These are phyloP conservation scores for Leucopternis melanops DNA, from an alignment of 2,113 vertebrate genomes.

Conservation along the genomic window DNA sequence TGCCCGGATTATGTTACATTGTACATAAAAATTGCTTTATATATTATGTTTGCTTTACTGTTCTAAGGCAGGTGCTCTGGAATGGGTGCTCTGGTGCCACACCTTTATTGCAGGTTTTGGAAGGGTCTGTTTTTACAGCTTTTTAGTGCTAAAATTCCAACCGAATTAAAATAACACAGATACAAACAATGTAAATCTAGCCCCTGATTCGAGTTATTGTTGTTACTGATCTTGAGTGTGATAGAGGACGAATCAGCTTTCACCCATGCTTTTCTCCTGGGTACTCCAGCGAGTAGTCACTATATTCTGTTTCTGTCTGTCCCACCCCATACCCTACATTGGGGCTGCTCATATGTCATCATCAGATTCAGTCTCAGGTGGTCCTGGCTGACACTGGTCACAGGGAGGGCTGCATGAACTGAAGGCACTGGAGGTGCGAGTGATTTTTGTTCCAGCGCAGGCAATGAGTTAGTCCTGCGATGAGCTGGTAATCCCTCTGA, in stretches of 20 bases:
- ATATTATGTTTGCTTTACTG: neutral
- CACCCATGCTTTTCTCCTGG: neutral
- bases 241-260: neutral
- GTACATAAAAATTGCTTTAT: neutral
- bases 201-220: neutral
- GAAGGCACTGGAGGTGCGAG: neutral
- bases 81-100: neutral
- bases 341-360: neutral
- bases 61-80: neutral
- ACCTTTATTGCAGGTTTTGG: neutral
- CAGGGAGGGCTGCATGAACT: neutral
- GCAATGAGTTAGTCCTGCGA: neutral
- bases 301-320: neutral
- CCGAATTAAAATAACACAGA: neutral
- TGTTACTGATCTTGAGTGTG: neutral
- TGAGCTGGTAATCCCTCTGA: neutral
- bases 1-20: neutral
- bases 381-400: neutral
- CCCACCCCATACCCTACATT: neutral
- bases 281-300: neutral
- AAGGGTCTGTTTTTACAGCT: neutral
- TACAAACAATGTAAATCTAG: neutral
- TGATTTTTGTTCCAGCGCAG: neutral
- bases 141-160: neutral
- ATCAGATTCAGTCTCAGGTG: neutral